Percentiles rank a stretch among this genome's conserved stretches.
These are phyloP conservation scores for Theristicus caerulescens DNA, from an alignment of 2,113 vertebrate genomes.

Conservation along the genomic window DNA sequence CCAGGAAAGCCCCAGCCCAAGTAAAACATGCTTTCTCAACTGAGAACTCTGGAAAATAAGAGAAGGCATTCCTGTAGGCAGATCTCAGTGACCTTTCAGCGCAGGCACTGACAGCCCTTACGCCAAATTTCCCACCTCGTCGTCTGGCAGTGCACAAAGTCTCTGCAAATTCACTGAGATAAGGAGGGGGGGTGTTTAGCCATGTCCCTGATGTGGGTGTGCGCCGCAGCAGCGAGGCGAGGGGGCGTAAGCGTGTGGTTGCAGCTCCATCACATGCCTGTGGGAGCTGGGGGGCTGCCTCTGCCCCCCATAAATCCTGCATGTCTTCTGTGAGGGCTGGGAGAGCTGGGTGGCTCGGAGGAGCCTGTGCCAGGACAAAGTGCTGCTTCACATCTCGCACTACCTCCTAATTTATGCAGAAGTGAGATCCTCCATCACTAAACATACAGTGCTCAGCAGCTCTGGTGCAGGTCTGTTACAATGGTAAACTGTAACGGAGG, in stretches of 20 bases:
- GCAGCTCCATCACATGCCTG: neutral
- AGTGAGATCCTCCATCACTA: neutral
- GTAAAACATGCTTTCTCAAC: neutral
- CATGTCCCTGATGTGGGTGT: rapidly evolving
- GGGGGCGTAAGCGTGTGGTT: neutral
- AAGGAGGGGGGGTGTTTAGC: neutral
- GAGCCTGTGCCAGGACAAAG: neutral
- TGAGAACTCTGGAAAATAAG: neutral
- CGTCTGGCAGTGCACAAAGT: neutral
- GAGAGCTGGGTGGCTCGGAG: rapidly evolving
- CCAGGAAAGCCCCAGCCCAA: conserved; percentile 1
- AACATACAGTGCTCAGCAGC: rapidly evolving
- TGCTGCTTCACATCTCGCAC: neutral
- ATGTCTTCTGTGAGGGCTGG: neutral
- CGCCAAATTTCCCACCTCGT: neutral
- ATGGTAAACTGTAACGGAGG: neutral
- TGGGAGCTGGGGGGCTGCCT: neutral
- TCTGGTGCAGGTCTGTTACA: neutral
- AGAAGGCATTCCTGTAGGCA: neutral
- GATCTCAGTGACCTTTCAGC: neutral
- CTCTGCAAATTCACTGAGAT: neutral
- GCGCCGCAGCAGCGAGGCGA: rapidly evolving
- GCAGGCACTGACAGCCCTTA: neutral
- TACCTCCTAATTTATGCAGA: neutral
- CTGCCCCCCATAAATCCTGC: neutral